Evolutionary conservation across 1,140 invertebrate species (phyloP), one percentile per base, ranked within the genome.

Genomic region (Phocides pigmalion): DNA sequence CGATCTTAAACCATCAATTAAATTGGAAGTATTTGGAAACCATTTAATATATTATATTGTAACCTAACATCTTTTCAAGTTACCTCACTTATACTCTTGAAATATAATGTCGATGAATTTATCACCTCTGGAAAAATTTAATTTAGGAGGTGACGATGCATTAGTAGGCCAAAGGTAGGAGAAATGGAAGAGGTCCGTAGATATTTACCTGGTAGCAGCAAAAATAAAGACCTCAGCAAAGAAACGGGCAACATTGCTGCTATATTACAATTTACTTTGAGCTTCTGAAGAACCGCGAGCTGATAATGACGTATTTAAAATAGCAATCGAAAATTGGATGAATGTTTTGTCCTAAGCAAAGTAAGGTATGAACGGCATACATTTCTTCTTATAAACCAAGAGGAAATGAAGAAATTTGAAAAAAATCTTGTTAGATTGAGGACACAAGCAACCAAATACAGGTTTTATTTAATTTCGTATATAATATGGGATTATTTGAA

Each of bases 231-330:
- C 9, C 3, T 17, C 53, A 3, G 17, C 5, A 41, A 56, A 56
- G 37, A 56, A 56, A 19, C 37, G 53, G 22, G 53, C 53, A 12
- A 56, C 35, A n/a, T 20, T 56, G 12, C 37, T 56, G 20, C 53
- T 17, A 22, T 67, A 37, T 64, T 70, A 44, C 17, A 70, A 63
- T 46, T 37, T 66, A 44, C 64, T 64, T 19, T 56, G 68, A 11
- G 58, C 68, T 4, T 4, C 62, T 35, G 64, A 19, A 41, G 37
- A 41, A 12, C n/a, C 11, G 12, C 3, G 3, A 3, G 37, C 11
- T 2, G n/a, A 15, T 14, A 15, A 12, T 12, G 12, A 41, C 14
- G 37, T 41, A 4, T 41, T 41, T 15, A 41, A 14, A 4, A 14
- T 41, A 41, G 37, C 37, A 4, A 41, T 41, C 5, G 12, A 41